Evolutionary conservation across 1,140 invertebrate species (phyloP), one percentile per base, ranked within the genome.

Genomic region (Araneus ventricosus): DNA sequence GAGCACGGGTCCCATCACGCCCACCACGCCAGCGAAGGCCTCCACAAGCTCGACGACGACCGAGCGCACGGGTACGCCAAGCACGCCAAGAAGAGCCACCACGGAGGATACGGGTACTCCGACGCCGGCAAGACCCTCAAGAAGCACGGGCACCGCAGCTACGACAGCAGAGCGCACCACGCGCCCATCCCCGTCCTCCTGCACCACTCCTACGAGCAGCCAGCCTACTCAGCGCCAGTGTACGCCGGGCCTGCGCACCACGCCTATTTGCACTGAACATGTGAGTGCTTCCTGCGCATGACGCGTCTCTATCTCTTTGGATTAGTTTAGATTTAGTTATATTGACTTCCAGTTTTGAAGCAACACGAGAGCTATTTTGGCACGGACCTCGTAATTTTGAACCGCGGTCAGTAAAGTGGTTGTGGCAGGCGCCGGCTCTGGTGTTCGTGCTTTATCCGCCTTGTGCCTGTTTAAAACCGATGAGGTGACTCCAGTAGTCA

Each of bases 241-340:
- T 82, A 88, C 10, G 63, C 85, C 6, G 92, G 85, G 61, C 41
- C 90, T 85, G 90, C 75, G 57, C 85, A 93, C 30, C 70, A 57
- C 75, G 63, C 80, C 14, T 93, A 86, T 45, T 34, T 67, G 52
- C 82, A 92, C 86, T 92, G n/a, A 86, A 57, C 37, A 2, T n/a
- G 67, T 61, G 79, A 79, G 70, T 89, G 20, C 10, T n/a, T n/a
- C n/a, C n/a, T n/a, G n/a, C n/a, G n/a, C n/a, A n/a, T n/a, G n/a
- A n/a, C n/a, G n/a, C n/a, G n/a, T n/a, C n/a, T n/a, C n/a, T n/a
- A n/a, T n/a, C n/a, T n/a, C n/a, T n/a, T n/a, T n/a, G n/a, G n/a
- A n/a, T n/a, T n/a, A n/a, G n/a, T n/a, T n/a, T n/a, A n/a, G n/a
- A n/a, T n/a, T n/a, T n/a, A n/a, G n/a, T n/a, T n/a, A n/a, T n/a